A percentile compares a stretch with the other conserved stretches of the same genome.
These are phyloP conservation scores for Rhynchomys soricoides DNA, from an alignment of 2,113 vertebrate genomes.

Conservation along the genomic window DNA sequence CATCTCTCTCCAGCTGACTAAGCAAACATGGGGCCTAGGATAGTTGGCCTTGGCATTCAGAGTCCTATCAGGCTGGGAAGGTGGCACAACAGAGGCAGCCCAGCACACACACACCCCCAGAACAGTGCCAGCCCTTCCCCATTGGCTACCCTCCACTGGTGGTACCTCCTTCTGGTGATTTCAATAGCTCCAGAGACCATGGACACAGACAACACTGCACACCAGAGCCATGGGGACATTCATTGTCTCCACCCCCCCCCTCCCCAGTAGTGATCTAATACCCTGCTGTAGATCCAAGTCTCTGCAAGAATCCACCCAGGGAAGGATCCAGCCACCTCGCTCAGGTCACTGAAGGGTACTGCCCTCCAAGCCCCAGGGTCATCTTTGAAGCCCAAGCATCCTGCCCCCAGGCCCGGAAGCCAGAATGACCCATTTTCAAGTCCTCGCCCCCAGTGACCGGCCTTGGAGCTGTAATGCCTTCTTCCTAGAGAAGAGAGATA, in stretches of 20 bases:
- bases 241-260: background rate
- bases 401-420: background rate
- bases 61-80: background rate
- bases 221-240: background rate
- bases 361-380: background rate
- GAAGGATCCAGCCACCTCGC: background rate
- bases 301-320: background rate
- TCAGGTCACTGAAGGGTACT: background rate
- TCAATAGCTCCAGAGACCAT: background rate
- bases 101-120: rapidly evolving
- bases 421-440: background rate
- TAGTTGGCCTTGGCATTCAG: background rate
- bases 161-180: background rate
- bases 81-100: background rate
- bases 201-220: background rate
- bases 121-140: background rate
- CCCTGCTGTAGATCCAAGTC: rapidly evolving
- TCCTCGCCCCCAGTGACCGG: background rate
- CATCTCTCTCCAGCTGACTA: background rate
- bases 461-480: background rate
- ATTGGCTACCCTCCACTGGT: background rate
- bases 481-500: background rate
- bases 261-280: background rate
- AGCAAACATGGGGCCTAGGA: background rate
- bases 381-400: background rate